phyloP scores from a whole-genome alignment of 2,113 vertebrate species.

The Epinephelus fuscoguttatus region DNA sequence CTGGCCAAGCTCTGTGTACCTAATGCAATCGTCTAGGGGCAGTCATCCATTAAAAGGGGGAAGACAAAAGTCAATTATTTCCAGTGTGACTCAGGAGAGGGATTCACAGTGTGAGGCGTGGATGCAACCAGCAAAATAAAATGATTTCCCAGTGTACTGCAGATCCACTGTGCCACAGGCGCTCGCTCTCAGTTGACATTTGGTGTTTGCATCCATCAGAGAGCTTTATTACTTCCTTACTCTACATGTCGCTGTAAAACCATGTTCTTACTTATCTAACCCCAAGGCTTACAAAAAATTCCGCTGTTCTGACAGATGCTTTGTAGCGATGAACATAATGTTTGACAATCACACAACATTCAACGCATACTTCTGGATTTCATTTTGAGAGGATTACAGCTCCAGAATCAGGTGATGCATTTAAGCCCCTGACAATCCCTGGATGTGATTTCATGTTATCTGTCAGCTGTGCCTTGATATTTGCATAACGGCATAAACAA shows the following conservation, averaged over 20 bases:
- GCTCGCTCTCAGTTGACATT: conserved; percentile 20
- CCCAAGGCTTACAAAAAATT: neutral
- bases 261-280: conserved; percentile 26
- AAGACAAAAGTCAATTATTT: conserved; percentile 69
- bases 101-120: conserved; percentile 45
- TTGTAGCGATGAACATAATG: neutral
- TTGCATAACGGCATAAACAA: conserved; percentile 36
- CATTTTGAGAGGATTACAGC: conserved; percentile 56
- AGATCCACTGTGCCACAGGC: conserved; percentile 23
- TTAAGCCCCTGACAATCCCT: conserved; percentile 15
- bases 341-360: neutral
- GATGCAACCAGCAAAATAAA: conserved; percentile 35
- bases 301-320: neutral
- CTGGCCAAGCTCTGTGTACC: conserved; percentile 38
- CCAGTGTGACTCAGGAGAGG: conserved; percentile 50
- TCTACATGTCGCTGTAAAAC: neutral
- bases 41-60: conserved; percentile 60
- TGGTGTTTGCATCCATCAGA: conserved; percentile 7
- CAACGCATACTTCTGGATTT: conserved; percentile 2
- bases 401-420: conserved; percentile 27
- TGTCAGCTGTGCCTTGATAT: conserved; percentile 14
- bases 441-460: conserved; percentile 31
- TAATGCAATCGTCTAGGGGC: conserved; percentile 66
- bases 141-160: conserved; percentile 48
- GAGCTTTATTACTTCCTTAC: conserved; percentile 12